Evolutionary conservation across 2,888 invertebrate genomes (phyloP).

Genomic region (Serrognathus titanus): DNA sequence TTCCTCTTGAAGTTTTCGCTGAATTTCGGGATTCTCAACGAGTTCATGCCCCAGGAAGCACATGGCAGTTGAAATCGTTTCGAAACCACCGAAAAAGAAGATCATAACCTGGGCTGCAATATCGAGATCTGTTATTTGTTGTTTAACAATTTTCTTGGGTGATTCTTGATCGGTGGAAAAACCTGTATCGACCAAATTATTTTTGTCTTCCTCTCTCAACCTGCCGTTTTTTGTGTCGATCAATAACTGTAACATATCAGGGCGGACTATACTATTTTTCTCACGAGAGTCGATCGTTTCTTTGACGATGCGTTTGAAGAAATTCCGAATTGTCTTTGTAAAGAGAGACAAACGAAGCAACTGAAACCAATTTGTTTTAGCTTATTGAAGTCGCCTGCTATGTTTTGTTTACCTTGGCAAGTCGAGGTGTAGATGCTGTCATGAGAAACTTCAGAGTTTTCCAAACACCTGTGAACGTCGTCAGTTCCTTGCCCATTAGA

Average conservation of each 20-base stretch:
- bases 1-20: conserved; percentile 55
- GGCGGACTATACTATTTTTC: conserved; percentile 29
- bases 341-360: conserved; percentile 13
- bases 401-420: conserved; percentile 15
- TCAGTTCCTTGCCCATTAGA: conserved; percentile 6
- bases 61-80: conserved; percentile 49
- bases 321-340: conserved; percentile 14
- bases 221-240: conserved; percentile 53
- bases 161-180: conserved; percentile 20
- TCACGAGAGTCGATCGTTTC: conserved; percentile 28
- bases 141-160: not conserved
- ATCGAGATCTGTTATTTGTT: conserved; percentile 44
- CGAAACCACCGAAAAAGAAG: conserved; percentile 56
- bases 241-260: conserved; percentile 54
- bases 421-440: conserved; percentile 7
- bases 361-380: too few species aligned
- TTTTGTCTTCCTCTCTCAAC: conserved; percentile 21
- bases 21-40: conserved; percentile 57
- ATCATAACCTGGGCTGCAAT: conserved; percentile 56
- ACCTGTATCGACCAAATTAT: conserved; percentile 15
- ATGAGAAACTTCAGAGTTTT: conserved; percentile 5
- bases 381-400: too few species aligned
- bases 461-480: conserved; percentile 50
- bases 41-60: conserved; percentile 57
- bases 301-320: conserved; percentile 24